Base-by-base conservation (phyloP, 2,888 invertebrate genomes). In the Cybosia mesomella region DNA sequence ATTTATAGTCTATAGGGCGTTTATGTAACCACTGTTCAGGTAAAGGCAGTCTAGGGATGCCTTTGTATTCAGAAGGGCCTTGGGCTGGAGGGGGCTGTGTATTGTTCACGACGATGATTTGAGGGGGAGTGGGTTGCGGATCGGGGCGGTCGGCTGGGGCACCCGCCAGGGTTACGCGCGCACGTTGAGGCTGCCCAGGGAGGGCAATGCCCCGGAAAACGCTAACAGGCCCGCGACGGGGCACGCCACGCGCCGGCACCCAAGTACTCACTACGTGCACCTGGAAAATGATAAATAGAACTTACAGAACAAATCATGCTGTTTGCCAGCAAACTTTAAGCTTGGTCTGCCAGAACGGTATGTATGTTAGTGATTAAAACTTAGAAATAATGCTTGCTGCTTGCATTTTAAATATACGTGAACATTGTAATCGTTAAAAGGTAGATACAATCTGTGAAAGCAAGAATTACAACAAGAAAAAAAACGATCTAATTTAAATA, bases 11-110 rank as follows among this genome's bases (percentile, higher is more conserved):
- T 53, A 89, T 83, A 0, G 92, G 89, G 53, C 93, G 85, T 69
- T 93, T 93, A 63, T 92, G 91, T 2, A 95, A 73, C 93, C 94
- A 95, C 90, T 94, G 94, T 68, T 95, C 95, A 0, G 94, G 93
- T 0, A 93, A 79, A 0, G 94, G 92, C 8, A 94, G 79, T 64
- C 91, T 93, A 0, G 93, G 93, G 58, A 92, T 85, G 21, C 88
- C 88, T 32, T 83, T 83, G 70, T 80, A 89, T 4, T 89, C 87
- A 2, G 84, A 72, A 58, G 70, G 81, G 76, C 78, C 62, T 70
- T 80, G 81, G 78, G 75, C 75, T 71, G 82, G 80, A 73, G 78
- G 32, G 11, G 71, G 60, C 1, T 81, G 80, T 36, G 81, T 61
- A 72, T 86, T 86, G 58, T 80, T 83, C 13, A 87, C 82, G 53